A percentile compares a stretch with the other conserved stretches of the same genome.
Conservation (phyloP, 2,797 vertebrate species). For the Channallabes apus region DNA sequence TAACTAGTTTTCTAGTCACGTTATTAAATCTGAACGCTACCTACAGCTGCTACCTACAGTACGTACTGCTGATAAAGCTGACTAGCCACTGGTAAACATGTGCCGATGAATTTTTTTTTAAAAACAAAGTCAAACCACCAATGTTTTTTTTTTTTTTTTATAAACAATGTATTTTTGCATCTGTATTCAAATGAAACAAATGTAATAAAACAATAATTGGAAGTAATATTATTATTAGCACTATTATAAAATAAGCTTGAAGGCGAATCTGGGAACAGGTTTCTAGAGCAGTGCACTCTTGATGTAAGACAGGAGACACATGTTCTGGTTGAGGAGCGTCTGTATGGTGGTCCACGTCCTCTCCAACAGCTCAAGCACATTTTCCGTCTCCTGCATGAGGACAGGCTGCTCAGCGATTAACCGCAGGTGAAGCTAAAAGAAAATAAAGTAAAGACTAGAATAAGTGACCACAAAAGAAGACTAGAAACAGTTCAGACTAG, state of each 20-base stretch:
- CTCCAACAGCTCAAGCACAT: slow-evolving; percentile 76
- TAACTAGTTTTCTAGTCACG: not conserved
- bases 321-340: slow-evolving; percentile 83
- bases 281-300: slow-evolving; percentile 89
- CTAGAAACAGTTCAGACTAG: not conserved
- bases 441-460: not conserved
- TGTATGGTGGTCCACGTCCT: slow-evolving; percentile 82
- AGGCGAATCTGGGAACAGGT: not conserved
- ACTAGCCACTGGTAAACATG: not conserved
- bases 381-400: slow-evolving; percentile 76
- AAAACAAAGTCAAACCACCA: not conserved
- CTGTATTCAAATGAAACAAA: not conserved
- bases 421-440: slow-evolving; percentile 83
- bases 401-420: slow-evolving; percentile 77
- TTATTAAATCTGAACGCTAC: not conserved
- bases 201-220: not conserved
- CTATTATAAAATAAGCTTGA: not conserved
- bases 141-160: not conserved
- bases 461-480: not conserved
- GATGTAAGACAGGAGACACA: slow-evolving; percentile 88
- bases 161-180: slow-evolving; percentile 11
- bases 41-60: not conserved
- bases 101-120: not conserved
- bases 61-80: not conserved
- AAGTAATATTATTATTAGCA: not conserved